Conservation (phyloP, 2,888 invertebrate genomes). For the Aquatica leii region DNA sequence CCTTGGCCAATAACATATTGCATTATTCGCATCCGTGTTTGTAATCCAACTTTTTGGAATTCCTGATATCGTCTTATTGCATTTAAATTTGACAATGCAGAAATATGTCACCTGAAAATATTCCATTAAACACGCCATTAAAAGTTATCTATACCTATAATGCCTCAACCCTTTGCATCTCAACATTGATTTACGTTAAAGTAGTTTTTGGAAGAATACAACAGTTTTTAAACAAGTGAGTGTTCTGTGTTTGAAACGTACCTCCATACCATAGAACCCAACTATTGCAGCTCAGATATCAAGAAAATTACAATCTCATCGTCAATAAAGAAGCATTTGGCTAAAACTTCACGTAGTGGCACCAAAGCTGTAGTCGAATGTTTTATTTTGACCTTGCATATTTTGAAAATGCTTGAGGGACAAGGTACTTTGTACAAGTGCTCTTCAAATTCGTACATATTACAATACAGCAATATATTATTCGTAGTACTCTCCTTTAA, state of each 20-base stretch:
- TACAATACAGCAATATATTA: not conserved
- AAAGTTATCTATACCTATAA: too few relatives aligned
- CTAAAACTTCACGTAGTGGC: conserved; percentile 3
- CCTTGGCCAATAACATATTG: too few relatives aligned
- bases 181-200: too few relatives aligned
- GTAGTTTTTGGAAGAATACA: not conserved
- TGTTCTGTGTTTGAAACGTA: too few relatives aligned
- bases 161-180: too few relatives aligned
- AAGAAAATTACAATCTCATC: conserved; percentile 5
- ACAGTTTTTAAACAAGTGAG: conserved; percentile 1
- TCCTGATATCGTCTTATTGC: too few relatives aligned
- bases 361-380: not conserved
- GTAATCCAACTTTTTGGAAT: too few relatives aligned
- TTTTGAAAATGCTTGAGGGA: not conserved
- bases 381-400: conserved; percentile 4
- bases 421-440: not conserved
- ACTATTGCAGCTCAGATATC: not conserved
- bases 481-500: not conserved
- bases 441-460: not conserved
- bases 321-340: conserved; percentile 1
- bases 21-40: too few relatives aligned
- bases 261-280: not conserved
- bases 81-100: too few relatives aligned
- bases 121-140: too few relatives aligned
- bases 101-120: too few relatives aligned